Percentiles rank a stretch among this genome's conserved stretches.
These are phyloP conservation scores for Gambusia yucatana DNA, from an alignment of 2,797 vertebrate genomes.

Conservation along the genomic window DNA sequence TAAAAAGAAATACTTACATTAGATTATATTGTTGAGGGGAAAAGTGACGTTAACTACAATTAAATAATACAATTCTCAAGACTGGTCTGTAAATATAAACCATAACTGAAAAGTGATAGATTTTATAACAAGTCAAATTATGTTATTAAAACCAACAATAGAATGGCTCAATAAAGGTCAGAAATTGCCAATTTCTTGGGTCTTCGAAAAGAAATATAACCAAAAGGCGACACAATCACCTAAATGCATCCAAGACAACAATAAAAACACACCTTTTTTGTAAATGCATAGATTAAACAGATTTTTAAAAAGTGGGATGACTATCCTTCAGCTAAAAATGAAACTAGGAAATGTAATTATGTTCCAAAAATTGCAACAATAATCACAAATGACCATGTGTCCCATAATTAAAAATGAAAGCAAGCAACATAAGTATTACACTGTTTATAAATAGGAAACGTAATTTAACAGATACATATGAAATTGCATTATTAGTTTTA, in stretches of 20 bases:
- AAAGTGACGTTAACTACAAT: background rate
- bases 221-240: background rate
- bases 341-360: background rate
- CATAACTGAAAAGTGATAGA: background rate
- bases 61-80: background rate
- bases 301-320: background rate
- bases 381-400: too few species aligned
- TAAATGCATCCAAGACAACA: background rate
- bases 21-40: background rate
- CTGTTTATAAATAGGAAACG: background rate
- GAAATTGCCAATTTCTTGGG: background rate
- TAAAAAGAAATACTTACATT: background rate
- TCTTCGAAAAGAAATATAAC: too few species aligned
- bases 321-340: background rate
- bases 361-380: background rate
- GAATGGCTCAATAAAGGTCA: background rate
- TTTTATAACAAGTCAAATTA: background rate
- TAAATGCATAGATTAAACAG: background rate
- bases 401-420: too few species aligned
- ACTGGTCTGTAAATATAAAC: background rate
- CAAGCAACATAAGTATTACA: background rate
- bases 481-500: background rate
- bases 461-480: background rate
- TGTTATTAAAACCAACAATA: background rate
- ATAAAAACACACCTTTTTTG: background rate